Base-by-base conservation (phyloP, 2,797 vertebrate species). In the Pipistrellus nathusii region DNA sequence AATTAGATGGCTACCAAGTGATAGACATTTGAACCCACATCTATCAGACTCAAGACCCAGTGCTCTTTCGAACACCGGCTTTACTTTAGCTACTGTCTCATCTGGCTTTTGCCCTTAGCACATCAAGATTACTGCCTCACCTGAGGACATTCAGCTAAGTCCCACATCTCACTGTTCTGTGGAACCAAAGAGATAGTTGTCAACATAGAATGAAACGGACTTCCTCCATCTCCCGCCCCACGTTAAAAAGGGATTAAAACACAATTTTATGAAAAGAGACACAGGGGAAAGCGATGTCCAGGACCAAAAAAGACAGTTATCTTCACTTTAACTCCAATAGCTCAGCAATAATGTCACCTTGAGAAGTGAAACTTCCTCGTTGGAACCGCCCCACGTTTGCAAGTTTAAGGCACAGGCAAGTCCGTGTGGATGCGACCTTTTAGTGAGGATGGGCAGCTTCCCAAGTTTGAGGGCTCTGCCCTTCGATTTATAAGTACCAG, bases 161-260 rank as follows among this genome's bases (percentile, higher is more conserved):
- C 46, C 53, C 86, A 35, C 8, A 72, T 57, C 59, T 88, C 73
- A 68, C 20, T 62, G 46, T 46, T 89, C 72, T 64, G 86, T 69
- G 62, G 62, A 90, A 87, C 51, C n/a, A 76, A 30, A 80, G 30
- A 32, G 25, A 32, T 15, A 48, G 15, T 21, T 46, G 41, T 75
- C 5, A 9, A 53, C 23, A 69, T n/a, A 25, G 15, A 94, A 46
- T 12, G 20, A n/a, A 59, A 44, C 62, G 6, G 21, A 80, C 77
- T 66, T 20, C 46, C 30, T 55, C 38, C 23, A 18, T 32, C 71
- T 32, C 44, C 30, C 46, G 83, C 71, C 1, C 0, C 69, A 81
- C 23, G 4, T 2, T 6, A 57, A 90, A 71, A 88, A 93, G 64
- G 25, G 84, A 73, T 82, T 32, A 66, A 96, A 89, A 81, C 18